phyloP scores from a whole-genome alignment of 2,797 vertebrate species.

The Eremophila alpestris region DNA sequence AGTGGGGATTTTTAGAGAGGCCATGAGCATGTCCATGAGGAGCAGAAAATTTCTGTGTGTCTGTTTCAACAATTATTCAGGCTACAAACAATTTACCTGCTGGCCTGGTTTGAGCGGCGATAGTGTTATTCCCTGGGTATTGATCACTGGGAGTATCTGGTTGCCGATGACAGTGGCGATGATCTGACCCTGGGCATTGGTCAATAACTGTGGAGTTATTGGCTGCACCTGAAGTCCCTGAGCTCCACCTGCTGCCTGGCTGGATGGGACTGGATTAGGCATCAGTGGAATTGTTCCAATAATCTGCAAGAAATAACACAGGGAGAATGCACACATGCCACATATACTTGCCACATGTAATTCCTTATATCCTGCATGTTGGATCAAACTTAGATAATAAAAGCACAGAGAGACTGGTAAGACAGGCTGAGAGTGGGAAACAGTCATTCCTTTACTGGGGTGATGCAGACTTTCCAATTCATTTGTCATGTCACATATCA shows the following conservation, averaged over 20 bases:
- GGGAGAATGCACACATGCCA: neutral
- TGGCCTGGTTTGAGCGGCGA: constrained; percentile 98
- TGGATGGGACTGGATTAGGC: constrained; percentile 92
- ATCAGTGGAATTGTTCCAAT: constrained; percentile 99
- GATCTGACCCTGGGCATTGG: constrained; percentile 99
- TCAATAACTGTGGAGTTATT: constrained; percentile 98
- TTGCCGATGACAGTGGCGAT: constrained; percentile 99
- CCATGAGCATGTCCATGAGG: rapidly evolving
- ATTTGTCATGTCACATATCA: neutral
- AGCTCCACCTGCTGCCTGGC: constrained; percentile 88
- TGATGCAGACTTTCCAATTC: neutral
- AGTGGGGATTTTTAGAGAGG: neutral
- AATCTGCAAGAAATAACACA: constrained; percentile 82
- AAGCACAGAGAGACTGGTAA: neutral
- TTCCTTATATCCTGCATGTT: neutral
- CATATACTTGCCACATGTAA: neutral
- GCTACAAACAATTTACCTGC: constrained; percentile 83
- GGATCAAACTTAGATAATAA: neutral
- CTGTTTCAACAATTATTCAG: neutral
- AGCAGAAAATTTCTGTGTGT: neutral
- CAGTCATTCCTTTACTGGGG: neutral
- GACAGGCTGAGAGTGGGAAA: neutral
- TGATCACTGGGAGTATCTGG: constrained; percentile 99
- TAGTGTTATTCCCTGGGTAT: constrained; percentile 98
- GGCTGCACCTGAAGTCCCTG: constrained; percentile 97